These are phyloP conservation scores for Parascotia fuliginaria DNA, from an alignment of 2,888 invertebrate species.

Conservation along the genomic window DNA sequence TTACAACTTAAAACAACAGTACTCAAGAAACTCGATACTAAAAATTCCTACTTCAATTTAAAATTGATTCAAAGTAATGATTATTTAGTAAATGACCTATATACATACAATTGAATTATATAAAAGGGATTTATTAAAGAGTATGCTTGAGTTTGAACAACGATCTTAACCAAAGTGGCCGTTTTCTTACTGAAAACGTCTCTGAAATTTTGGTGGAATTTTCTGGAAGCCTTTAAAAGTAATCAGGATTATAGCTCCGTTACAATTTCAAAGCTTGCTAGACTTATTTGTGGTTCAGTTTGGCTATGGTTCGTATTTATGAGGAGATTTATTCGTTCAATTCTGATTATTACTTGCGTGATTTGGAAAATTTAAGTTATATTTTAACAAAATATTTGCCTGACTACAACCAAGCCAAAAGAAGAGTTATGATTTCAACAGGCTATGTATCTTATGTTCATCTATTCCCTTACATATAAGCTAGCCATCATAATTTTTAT, in stretches of 20 bases:
- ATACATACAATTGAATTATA: neutral
- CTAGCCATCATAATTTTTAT: too few species aligned
- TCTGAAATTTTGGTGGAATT: constrained; percentile 16
- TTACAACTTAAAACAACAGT: neutral
- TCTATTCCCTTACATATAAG: too few species aligned
- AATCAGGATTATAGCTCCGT: constrained; percentile 29
- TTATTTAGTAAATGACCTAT: neutral
- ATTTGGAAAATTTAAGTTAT: neutral
- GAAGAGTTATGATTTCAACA: neutral
- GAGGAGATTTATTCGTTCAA: neutral
- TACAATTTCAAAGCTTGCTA: constrained; percentile 20
- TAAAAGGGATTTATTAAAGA: constrained; percentile 8
- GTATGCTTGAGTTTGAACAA: constrained; percentile 15
- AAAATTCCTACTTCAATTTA: neutral
- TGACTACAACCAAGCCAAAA: neutral
- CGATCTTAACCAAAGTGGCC: constrained; percentile 21
- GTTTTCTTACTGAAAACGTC: constrained; percentile 15
- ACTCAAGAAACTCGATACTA: neutral
- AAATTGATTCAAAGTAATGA: neutral
- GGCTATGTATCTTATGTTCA: too few species aligned
- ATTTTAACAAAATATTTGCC: too few species aligned
- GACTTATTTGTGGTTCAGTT: constrained; percentile 23
- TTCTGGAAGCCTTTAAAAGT: constrained; percentile 26
- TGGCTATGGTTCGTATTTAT: constrained; percentile 2
- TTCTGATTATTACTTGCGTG: neutral